These are phyloP conservation scores for Muricea muricata DNA, from an alignment of 92 coral and sea anemone species.

Conservation along the genomic window DNA sequence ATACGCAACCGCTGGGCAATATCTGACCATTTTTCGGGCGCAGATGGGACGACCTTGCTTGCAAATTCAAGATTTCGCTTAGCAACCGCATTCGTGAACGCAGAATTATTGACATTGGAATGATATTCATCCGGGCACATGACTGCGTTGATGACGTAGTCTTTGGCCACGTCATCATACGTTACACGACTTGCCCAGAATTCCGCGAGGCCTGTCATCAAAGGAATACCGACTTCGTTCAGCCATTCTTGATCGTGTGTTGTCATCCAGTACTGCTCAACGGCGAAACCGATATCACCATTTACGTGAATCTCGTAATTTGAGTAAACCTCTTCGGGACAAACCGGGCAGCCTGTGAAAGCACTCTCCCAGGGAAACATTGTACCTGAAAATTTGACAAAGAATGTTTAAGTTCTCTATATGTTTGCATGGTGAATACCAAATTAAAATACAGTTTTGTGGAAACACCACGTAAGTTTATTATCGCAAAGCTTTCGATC, in stretches of 20 bases:
- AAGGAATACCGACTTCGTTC: constrained; percentile 60
- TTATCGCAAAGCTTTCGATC: no score
- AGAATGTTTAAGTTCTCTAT: background rate
- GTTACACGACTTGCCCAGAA: constrained; percentile 96
- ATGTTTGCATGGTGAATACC: no score
- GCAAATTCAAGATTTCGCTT: constrained; percentile 92
- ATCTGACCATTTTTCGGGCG: constrained; percentile 75
- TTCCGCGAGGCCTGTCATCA: constrained; percentile 84
- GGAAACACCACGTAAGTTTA: no score
- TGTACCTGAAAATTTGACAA: constrained; percentile 66
- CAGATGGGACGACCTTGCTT: constrained; percentile 64
- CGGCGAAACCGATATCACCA: constrained; percentile 94
- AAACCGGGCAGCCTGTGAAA: constrained; percentile 91
- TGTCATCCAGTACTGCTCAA: constrained; percentile 88
- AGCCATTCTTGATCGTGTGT: constrained; percentile 84
- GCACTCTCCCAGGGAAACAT: constrained; percentile 99
- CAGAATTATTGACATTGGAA: constrained; percentile 90
- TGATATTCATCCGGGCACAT: constrained; percentile 98
- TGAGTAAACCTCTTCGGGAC: constrained; percentile 89
- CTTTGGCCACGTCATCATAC: constrained; percentile 66
- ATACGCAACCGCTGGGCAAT: constrained; percentile 84
- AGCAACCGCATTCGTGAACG: constrained; percentile 88
- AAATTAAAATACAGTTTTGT: no score
- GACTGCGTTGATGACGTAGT: constrained; percentile 83
- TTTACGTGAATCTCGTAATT: constrained; percentile 85